These are phyloP conservation scores for Brachionus asplanchnoidis DNA, from an alignment of 1,140 invertebrate genomes.

Conservation along the genomic window DNA sequence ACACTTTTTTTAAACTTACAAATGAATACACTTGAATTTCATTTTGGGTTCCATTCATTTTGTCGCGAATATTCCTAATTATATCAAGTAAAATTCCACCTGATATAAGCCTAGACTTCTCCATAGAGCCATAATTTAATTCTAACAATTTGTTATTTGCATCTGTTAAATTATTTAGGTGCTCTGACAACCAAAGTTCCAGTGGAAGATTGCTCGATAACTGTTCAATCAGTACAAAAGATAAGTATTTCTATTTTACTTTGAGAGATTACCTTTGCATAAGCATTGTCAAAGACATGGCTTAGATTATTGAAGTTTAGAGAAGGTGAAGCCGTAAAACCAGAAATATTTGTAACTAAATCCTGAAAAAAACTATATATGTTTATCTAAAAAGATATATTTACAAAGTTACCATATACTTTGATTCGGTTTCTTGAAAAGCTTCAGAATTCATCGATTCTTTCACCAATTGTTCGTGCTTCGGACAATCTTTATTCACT, in stretches of 20 bases:
- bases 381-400: background rate
- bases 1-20: background rate
- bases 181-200: background rate
- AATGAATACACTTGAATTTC: background rate
- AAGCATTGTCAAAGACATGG: constrained; percentile 8
- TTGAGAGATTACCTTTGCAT: background rate
- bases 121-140: background rate
- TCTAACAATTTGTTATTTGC: background rate
- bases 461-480: background rate
- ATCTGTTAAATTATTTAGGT: background rate
- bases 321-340: background rate
- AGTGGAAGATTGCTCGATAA: background rate
- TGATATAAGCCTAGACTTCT: constrained; percentile 1
- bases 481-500: background rate
- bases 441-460: background rate
- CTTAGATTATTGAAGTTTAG: background rate
- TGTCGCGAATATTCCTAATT: background rate
- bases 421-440: background rate
- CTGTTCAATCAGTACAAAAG: background rate
- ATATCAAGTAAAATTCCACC: constrained; percentile 24
- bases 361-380: background rate
- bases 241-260: background rate
- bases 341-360: constrained; percentile 11
- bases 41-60: constrained; percentile 17
- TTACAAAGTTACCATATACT: background rate